Base-by-base conservation (phyloP, 2,888 invertebrate species). In the Lasiommata megera region DNA sequence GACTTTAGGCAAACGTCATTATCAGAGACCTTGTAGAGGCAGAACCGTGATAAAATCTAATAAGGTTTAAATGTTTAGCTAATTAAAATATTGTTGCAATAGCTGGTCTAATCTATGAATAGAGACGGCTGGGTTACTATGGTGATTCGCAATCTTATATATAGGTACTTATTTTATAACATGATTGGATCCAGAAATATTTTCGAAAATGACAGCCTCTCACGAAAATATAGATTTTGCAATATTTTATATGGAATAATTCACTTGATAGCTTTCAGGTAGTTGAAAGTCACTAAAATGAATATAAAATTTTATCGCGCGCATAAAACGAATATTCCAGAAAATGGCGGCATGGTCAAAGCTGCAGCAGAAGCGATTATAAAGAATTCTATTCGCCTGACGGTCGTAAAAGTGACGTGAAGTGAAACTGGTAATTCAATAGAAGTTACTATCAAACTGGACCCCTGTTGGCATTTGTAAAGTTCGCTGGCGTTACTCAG, bases 351-450 rank as follows among this genome's bases (percentile, higher is more conserved):
- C 36, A 16, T 28, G 44, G 44, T 12, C 44, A 44, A 6, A 43
- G 34, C 48, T 56, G 53, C 52, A 41, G 56, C 47, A 52, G 47
- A 12, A 28, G 38, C 37, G 56, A 56, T 60, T 48, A 41, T 38
- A 9, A 47, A 31, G 56, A 36, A 52, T 60, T 31, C 29, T 58
- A 58, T 58, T 54, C 37, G 37, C 54, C 44, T 34, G 36, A 37
- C 37, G 41, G 14, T 41, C 52, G 41, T 60, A 58, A 58, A 58
- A 55, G 53, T 55, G 58, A 48, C 31, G 47, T 12, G 47, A 37
- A 50, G 43, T 48, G 47, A 58, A 58, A 47, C 47, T 47, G 36
- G 50, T 31, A 58, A 55, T 61, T 54, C 51, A 36, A 37, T 31
- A 36, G 52, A 16, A 43, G 44, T 46, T 52, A 52, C 38, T 50